These are phyloP conservation scores for Telenomus remus DNA, from an alignment of 1,140 invertebrate species.

Conservation along the genomic window DNA sequence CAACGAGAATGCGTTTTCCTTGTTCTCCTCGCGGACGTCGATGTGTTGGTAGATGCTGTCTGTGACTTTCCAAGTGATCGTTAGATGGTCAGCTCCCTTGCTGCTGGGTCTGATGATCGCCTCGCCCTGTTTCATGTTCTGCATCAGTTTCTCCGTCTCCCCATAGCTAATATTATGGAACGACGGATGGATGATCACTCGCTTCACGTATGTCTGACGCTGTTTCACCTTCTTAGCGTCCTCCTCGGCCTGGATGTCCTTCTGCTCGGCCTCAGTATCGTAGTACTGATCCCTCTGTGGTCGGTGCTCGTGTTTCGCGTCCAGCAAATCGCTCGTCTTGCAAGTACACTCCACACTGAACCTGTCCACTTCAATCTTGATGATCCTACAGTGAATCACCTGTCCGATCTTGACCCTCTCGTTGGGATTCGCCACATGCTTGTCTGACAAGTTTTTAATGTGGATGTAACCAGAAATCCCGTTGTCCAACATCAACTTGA, in stretches of 20 bases:
- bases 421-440: slow-evolving; percentile 93
- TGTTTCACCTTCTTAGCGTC: slow-evolving; percentile 88
- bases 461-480: slow-evolving; percentile 96
- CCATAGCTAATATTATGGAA: slow-evolving; percentile 98
- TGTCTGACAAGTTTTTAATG: slow-evolving; percentile 96
- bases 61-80: slow-evolving; percentile 98
- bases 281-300: slow-evolving; percentile 93
- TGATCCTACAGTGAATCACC: slow-evolving; percentile 94
- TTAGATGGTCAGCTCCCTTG: slow-evolving; percentile 96
- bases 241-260: slow-evolving; percentile 85
- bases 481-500: slow-evolving; percentile 93
- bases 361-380: slow-evolving; percentile 95
- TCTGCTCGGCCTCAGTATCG: slow-evolving; percentile 90
- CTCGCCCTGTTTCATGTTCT: slow-evolving; percentile 95
- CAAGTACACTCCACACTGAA: slow-evolving; percentile 96
- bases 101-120: slow-evolving; percentile 97
- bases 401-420: slow-evolving; percentile 92
- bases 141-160: slow-evolving; percentile 93
- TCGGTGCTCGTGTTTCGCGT: slow-evolving; percentile 93
- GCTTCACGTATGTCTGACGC: slow-evolving; percentile 90
- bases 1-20: slow-evolving; percentile 96
- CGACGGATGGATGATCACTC: slow-evolving; percentile 97
- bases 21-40: slow-evolving; percentile 95
- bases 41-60: slow-evolving; percentile 97
- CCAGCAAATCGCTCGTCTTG: slow-evolving; percentile 93